Base-by-base conservation (phyloP, 2,888 invertebrate species). In the Xanthorhoe designata region DNA sequence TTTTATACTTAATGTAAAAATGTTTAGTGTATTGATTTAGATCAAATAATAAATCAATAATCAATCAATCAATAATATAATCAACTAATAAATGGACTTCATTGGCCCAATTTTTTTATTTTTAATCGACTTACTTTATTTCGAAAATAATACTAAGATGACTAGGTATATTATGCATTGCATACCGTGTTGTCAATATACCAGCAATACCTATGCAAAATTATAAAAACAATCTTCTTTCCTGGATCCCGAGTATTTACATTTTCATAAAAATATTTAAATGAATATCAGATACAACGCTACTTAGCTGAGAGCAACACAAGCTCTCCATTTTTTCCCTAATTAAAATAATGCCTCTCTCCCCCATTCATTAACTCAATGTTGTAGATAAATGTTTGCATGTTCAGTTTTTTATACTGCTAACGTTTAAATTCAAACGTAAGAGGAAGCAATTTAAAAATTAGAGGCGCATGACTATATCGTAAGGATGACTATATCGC, bases 331-430 rank as follows among this genome's bases (percentile, higher is more conserved):
- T 89, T 90, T 91, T 24, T 91, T 90, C 90, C 91, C 52, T 91
- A 91, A 92, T 92, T 92, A 92, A 91, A 91, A 91, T 91, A 92
- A 92, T 92, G 90, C 88, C 85, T 89, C 51, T 87, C 86, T 85
- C 88, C 90, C 88, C 89, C 82, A 89, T 89, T 91, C 91, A 91
- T 90, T 91, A 89, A 83, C 88, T 86, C 88, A 90, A 91, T 90
- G 87, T 89, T 89, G 87, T 83, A 88, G 88, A 90, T 91, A 92
- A 92, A 90, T 87, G 47, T 47, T 47, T 47, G 17, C 47, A 47
- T 17, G 47, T 47, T 15, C 15, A 47, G 47, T 17, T 17, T 47
- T 47, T 0, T 17, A 17, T 47, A 47, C 7, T 15, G 47, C 4
- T 5, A 47, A 47, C 47, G 7, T 17, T 8, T 7, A 13, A 47